A percentile compares a stretch with the other conserved stretches of the same genome.
Conservation (phyloP, 2,797 vertebrate genomes). For the Spondyliosoma cantharus region DNA sequence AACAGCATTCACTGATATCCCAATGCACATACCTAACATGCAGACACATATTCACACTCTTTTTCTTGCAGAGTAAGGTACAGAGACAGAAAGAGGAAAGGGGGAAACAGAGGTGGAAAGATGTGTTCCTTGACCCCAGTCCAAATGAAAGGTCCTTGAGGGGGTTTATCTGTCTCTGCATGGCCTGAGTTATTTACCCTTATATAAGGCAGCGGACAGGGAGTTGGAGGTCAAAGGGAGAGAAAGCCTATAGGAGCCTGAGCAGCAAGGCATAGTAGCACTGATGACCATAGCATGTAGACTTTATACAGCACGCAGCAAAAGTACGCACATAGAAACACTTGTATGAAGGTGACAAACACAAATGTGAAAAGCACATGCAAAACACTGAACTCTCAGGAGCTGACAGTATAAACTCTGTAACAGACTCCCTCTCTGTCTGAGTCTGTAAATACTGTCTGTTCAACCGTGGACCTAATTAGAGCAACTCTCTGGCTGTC, state of each 20-base stretch:
- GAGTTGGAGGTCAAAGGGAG: constrained; percentile 25
- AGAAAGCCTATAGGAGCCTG: neutral
- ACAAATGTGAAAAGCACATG: neutral
- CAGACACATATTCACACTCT: neutral
- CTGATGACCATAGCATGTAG: neutral
- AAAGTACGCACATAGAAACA: neutral
- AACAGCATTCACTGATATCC: neutral
- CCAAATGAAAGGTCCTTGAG: constrained; percentile 53
- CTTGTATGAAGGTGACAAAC: neutral
- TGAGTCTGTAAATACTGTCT: constrained; percentile 50
- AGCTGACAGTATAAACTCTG: neutral
- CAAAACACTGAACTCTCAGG: constrained; percentile 2
- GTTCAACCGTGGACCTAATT: constrained; percentile 65
- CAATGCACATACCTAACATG: neutral
- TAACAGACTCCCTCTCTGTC: constrained; percentile 2
- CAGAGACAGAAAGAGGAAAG: neutral
- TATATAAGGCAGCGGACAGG: constrained; percentile 48
- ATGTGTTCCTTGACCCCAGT: constrained; percentile 41
- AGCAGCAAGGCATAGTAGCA: neutral
- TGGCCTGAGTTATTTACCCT: constrained; percentile 51
- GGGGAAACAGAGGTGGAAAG: neutral
- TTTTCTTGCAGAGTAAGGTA: constrained; percentile 8
- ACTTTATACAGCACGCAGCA: neutral
- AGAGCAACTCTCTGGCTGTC: constrained; percentile 64
- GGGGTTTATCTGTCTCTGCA: constrained; percentile 43